phyloP scores from a whole-genome alignment of 2,888 invertebrate genomes.

The Dione vanillae region DNA sequence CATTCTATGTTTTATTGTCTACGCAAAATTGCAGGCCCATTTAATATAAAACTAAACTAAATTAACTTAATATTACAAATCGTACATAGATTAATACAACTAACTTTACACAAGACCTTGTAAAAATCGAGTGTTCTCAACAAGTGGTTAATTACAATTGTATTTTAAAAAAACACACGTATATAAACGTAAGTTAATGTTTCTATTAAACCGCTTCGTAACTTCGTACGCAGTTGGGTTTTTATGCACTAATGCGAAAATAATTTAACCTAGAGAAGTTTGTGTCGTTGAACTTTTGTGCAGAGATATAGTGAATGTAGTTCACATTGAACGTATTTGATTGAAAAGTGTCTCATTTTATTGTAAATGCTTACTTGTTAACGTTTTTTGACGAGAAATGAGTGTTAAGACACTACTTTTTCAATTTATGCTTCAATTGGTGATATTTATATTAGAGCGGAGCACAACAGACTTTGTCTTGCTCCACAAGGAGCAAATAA shows the following conservation, averaged over 20 bases:
- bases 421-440: too few species aligned
- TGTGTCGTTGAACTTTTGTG: slow-evolving; percentile 30
- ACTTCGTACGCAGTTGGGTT: not conserved
- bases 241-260: slow-evolving; percentile 41
- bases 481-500: too few species aligned
- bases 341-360: not conserved
- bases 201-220: slow-evolving; percentile 21
- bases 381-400: too few species aligned
- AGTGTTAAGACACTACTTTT: too few species aligned
- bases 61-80: not conserved
- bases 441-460: too few species aligned
- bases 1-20: too few species aligned
- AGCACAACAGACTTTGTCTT: too few species aligned
- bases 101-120: too few species aligned
- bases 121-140: not conserved
- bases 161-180: slow-evolving; percentile 10
- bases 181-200: slow-evolving; percentile 6
- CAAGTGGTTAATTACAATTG: not conserved
- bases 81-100: not conserved
- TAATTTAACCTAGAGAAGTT: slow-evolving; percentile 35
- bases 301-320: slow-evolving; percentile 1
- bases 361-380: too few species aligned
- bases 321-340: slow-evolving; percentile 2
- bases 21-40: too few species aligned
- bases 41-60: not conserved